Base-by-base conservation (phyloP, 2,113 vertebrate genomes). In the Scopus umbretta region DNA sequence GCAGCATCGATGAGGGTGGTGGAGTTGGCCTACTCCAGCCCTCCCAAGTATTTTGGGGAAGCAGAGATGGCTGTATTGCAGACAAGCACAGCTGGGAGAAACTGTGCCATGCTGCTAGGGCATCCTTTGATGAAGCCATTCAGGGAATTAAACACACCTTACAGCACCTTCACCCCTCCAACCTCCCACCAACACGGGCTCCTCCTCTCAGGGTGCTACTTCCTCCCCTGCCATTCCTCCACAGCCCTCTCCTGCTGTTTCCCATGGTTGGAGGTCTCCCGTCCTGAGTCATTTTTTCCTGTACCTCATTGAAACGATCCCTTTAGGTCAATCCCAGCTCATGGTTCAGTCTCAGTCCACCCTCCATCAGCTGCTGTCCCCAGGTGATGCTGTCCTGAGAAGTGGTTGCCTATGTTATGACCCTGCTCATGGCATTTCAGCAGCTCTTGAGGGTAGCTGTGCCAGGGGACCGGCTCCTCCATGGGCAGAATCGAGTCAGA, bases 1-100 rank as follows among this genome's bases (percentile, higher is more conserved):
- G 96, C 95, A 96, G 94, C 94, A 97, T 94, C 84, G 43, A 96
- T 91, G 95, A 97, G 96, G 93, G 95, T 97, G 96, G 90, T 95
- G 86, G 91, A 94, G 88, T 92, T 96, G 95, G 96, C 96, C 97
- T 94, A 71, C 94, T 96, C 94, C 92, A 94, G 97, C 91, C 92
- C 92, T 96, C 80, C 95, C 88, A 94, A 94, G 95, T 95, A 96
- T 93, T 95, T 95, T 87, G 95, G 95, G 94, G 94, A 97, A 94
- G 92, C 56, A 42, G 86, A 73, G 86, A 89, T 92, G 96, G 86
- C 85, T 89, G 86, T 53, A 43, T 73, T 75, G 92, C 95, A 97
- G 88, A 95, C 80, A 94, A 89, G 91, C 92, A 94, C 95, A 97
- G 94, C 97, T 97, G 96, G 94, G 90, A 94, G 56, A 50, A 91